Evolutionary conservation across 2,888 invertebrate genomes (phyloP), one percentile per base, ranked within the genome.

Genomic region (Lasius platythorax): DNA sequence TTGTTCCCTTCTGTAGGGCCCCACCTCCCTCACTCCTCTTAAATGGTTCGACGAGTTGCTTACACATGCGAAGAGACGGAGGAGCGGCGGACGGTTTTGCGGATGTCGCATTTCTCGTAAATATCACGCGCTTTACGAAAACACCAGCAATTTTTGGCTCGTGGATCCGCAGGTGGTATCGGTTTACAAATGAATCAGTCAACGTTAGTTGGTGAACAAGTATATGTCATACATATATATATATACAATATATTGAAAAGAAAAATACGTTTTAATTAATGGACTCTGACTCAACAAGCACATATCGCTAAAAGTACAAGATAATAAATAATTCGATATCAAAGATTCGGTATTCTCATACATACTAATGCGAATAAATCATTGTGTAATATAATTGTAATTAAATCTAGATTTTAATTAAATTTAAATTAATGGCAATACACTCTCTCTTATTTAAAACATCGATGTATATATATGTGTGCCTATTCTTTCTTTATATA

Each of bases 11-110:
- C 56, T 70, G 68, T 64, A 61, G 28, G 61, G 46, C 68, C 72
- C 87, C 85, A 86, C 84, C 84, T 79, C 81, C 53, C 37, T 74
- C 46, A 1, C 56, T 33, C 56, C 43, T 58, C 28, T 58, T 50
- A 74, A 50, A 67, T 50, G 46, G 61, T 53, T 33, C 68, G 73
- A 63, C 50, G 73, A 86, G 84, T 43, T 68, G 82, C 78, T 76
- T 68, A 83, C 18, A 83, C 82, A 75, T 72, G 70, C 68, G 66
- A 73, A 9, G 40, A 40, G 40, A 46, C 30, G 84, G 28, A 83
- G 82, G 72, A 89, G 81, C 58, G 61, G 68, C 83, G 78, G 68
- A 50, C 68, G 67, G 50, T 85, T 86, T 87, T 72, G 66, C 82
- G 76, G 67, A 67, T 70, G 79, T 87, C 37, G 68, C 50, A 23